Evolutionary conservation across 2,113 vertebrate genomes (phyloP), one percentile per base, ranked within the genome.

Genomic region (Xyrauchen texanus): DNA sequence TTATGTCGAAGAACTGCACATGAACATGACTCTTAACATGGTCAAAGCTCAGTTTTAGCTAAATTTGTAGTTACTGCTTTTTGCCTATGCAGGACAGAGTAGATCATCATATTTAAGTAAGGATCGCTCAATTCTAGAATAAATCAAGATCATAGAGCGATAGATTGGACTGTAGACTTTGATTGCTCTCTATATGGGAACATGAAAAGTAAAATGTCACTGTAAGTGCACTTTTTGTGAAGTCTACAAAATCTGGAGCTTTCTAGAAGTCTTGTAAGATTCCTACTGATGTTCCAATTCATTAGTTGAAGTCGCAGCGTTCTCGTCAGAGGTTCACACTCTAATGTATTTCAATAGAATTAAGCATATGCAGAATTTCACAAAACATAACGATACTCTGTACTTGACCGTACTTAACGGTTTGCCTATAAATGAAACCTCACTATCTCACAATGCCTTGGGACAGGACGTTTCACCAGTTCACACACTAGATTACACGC

Each of bases 381-480:
- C 47, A 52, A 49, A 79, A 76, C 75, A 13, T 7, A 21, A 71
- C 16, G 6, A 3, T 16, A 3, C 63, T 72, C 34, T 74, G n/a
- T 58, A 68, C 72, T 82, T 82, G 77, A 77, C 52, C 13, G 12
- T 60, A 42, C 74, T 57, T 53, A 66, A 53, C 12, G 5, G 16
- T 78, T 84, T 81, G 52, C 62, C 47, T 76, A 45, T 34, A 67
- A 77, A 61, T 70, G 4, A 65, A 65, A 72, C 62, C 57, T 81
- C 58, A 44, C 8, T 77, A 60, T 72, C 63, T 52, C 70, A 70
- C 15, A 15, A 72, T 47, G 61, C 75, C 68, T 78, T 66, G 73
- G 72, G 63, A 77, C 64, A 12, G 60, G 47, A 72, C 3, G 64
- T 53, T 34, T 58, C 44, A 47, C 46, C 8, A 4, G 4, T 12